Percentiles rank a stretch among this genome's conserved stretches.
Evolutionary conservation across 2,113 vertebrate species (phyloP).

Genomic region (Maccullochella peelii): DNA sequence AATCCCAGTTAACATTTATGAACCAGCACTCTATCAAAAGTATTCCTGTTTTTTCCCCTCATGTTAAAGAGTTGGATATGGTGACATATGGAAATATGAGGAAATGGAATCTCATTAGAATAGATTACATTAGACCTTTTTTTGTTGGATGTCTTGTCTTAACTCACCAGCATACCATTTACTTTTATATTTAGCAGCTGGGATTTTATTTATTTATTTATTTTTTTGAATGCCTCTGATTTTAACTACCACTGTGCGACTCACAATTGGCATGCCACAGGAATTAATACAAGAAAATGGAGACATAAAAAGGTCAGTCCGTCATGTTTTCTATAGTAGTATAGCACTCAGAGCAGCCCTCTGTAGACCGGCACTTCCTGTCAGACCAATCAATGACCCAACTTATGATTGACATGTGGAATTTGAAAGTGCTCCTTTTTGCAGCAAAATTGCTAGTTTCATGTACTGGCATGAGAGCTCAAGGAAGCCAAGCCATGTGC

Average conservation of each 20-base stretch:
- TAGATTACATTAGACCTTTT: not conserved
- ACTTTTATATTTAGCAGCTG: not conserved
- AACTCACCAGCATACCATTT: not conserved
- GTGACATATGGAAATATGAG: not conserved
- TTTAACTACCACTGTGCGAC: constrained; percentile 19
- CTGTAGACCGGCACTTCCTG: constrained; percentile 35
- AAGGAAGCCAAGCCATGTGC: constrained; percentile 20
- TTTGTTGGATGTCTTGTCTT: not conserved
- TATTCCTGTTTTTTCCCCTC: not conserved
- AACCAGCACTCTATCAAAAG: too few relatives aligned
- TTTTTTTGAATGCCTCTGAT: constrained; percentile 7
- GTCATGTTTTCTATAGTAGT: constrained; percentile 44
- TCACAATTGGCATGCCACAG: constrained; percentile 2
- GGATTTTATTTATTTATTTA: not conserved
- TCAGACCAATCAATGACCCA: constrained; percentile 55
- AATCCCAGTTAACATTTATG: not conserved
- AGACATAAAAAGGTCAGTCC: constrained; percentile 54
- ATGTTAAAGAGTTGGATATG: not conserved
- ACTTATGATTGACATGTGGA: constrained; percentile 51
- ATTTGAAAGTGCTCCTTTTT: constrained; percentile 37
- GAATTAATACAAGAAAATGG: constrained; percentile 50
- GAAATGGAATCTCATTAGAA: not conserved
- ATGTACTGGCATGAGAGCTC: constrained; percentile 39
- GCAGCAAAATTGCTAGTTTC: constrained; percentile 48
- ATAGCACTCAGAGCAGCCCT: constrained; percentile 27